These are phyloP conservation scores for Sinocyclocheilus rhinocerous DNA, from an alignment of 2,113 vertebrate species.

Conservation along the genomic window DNA sequence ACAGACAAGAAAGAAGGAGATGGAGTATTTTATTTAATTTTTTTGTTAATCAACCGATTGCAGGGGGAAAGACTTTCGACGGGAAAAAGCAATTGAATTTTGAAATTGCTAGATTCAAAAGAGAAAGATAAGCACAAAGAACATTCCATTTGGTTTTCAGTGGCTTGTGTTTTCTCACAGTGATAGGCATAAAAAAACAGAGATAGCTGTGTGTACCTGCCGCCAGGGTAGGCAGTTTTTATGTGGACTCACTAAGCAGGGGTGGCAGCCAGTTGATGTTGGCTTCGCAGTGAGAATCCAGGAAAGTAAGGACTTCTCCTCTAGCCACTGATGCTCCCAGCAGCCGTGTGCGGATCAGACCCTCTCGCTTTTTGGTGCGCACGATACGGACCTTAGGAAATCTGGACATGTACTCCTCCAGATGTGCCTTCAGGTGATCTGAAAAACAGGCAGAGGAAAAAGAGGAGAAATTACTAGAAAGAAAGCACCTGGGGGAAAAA, in stretches of 20 bases:
- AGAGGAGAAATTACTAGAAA: neutral
- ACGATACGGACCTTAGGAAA: slow-evolving; percentile 88
- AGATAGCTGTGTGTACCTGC: neutral
- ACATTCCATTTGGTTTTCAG: slow-evolving; percentile 26
- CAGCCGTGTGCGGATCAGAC: slow-evolving; percentile 86
- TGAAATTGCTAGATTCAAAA: slow-evolving; percentile 52
- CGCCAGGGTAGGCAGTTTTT: slow-evolving; percentile 21
- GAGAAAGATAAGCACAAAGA: slow-evolving; percentile 45
- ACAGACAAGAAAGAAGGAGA: slow-evolving; percentile 15
- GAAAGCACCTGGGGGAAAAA: no score
- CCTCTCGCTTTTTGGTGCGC: slow-evolving; percentile 86
- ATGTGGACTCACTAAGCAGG: slow-evolving; percentile 81
- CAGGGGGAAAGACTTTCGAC: slow-evolving; percentile 31
- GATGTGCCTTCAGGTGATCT: slow-evolving; percentile 85
- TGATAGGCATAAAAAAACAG: slow-evolving; percentile 18
- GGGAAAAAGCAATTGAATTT: slow-evolving; percentile 52
- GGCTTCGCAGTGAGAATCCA: slow-evolving; percentile 91
- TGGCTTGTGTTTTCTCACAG: slow-evolving; percentile 16
- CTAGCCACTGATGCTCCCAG: slow-evolving; percentile 84
- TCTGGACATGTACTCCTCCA: slow-evolving; percentile 86
- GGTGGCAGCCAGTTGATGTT: slow-evolving; percentile 92
- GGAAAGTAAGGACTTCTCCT: slow-evolving; percentile 87
- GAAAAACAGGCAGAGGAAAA: slow-evolving; percentile 52
- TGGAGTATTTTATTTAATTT: neutral
- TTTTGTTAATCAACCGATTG: slow-evolving; percentile 45